These are phyloP conservation scores for Leucania comma DNA, from an alignment of 2,888 invertebrate genomes.

Conservation along the genomic window DNA sequence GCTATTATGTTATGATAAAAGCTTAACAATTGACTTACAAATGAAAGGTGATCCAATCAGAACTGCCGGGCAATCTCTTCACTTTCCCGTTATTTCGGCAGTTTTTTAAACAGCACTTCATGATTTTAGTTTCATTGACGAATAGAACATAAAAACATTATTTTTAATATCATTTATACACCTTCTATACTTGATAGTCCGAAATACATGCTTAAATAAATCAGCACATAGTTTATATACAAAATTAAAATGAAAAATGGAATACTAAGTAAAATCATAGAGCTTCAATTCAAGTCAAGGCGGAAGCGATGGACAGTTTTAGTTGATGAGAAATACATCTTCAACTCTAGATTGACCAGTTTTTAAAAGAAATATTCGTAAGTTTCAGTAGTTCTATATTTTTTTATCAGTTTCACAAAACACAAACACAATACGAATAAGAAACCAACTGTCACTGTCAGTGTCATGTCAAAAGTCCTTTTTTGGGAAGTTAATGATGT, in stretches of 20 bases:
- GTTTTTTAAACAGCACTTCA: slow-evolving; percentile 32
- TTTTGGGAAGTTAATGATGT: no score
- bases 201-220: slow-evolving; percentile 13
- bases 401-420: neutral
- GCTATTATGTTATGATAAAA: no score
- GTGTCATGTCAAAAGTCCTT: no score
- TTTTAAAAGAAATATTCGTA: neutral
- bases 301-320: neutral
- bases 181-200: neutral
- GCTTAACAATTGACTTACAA: slow-evolving; percentile 18
- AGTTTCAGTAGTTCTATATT: neutral
- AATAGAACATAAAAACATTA: no score
- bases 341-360: neutral
- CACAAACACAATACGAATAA: neutral
- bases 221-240: slow-evolving; percentile 32
- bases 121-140: neutral
- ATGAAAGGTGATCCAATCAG: slow-evolving; percentile 31
- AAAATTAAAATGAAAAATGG: slow-evolving; percentile 37
- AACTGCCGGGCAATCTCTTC: slow-evolving; percentile 1
- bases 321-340: neutral
- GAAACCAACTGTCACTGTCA: no score
- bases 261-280: slow-evolving; percentile 18
- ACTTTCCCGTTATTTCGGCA: slow-evolving; percentile 16
- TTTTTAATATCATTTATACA: neutral
- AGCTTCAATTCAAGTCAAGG: neutral